Conservation (phyloP, 2,113 vertebrate species). For the Cryptomyrus ogoouensis region DNA sequence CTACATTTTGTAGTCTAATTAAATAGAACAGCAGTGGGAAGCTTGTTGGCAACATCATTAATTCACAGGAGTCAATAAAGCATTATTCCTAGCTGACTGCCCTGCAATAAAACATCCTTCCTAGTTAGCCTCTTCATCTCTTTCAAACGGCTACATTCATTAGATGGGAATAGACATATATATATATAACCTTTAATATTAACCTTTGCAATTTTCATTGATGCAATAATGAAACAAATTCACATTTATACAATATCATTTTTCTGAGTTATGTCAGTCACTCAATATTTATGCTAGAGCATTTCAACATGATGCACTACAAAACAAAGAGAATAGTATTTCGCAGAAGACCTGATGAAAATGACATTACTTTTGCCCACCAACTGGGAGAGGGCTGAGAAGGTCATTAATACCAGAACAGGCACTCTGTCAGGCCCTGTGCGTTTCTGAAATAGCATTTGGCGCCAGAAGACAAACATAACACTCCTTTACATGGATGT, state of each 20-base stretch:
- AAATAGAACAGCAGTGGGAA: background rate
- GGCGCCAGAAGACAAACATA: conserved; percentile 57
- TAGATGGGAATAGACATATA: background rate
- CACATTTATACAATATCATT: background rate
- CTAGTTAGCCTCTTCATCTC: background rate
- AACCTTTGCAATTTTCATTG: background rate
- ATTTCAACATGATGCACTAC: background rate
- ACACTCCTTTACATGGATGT: conserved; percentile 54
- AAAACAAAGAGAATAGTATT: background rate
- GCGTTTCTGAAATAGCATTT: conserved; percentile 54
- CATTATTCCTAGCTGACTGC: background rate
- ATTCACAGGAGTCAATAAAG: background rate
- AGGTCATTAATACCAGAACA: conserved; percentile 53
- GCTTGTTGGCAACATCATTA: background rate
- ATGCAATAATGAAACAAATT: background rate
- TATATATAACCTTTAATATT: background rate
- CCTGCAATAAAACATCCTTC: background rate
- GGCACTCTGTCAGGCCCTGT: conserved; percentile 52
- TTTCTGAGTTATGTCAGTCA: background rate
- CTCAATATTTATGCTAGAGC: background rate
- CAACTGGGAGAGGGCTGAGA: conserved; percentile 6
- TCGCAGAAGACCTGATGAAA: background rate
- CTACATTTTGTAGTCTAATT: background rate
- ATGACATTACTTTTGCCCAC: background rate
- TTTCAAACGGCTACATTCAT: background rate